Percentiles rank a stretch among this genome's conserved stretches.
Evolutionary conservation across 2,888 invertebrate species (phyloP).

Genomic region (Athripsodes cinereus): DNA sequence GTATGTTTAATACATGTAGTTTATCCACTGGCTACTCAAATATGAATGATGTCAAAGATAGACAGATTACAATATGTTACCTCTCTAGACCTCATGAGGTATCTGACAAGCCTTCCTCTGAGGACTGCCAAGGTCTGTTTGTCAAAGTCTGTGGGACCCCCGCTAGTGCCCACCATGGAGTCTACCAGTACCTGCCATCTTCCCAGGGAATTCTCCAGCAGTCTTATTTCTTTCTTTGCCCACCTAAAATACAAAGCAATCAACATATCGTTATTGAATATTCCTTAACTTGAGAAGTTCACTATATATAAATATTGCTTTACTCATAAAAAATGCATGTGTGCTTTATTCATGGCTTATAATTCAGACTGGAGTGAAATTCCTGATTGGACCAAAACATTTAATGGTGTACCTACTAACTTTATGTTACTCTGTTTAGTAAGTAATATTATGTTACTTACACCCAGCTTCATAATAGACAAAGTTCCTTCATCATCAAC

Average conservation of each 20-base stretch:
- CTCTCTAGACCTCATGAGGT: slow-evolving; percentile 90
- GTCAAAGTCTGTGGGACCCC: slow-evolving; percentile 83
- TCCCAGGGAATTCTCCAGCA: slow-evolving; percentile 80
- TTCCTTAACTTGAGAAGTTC: background rate
- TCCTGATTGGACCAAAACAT: no score
- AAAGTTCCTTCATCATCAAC: no score
- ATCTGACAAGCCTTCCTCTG: slow-evolving; percentile 84
- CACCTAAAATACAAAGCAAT: slow-evolving; percentile 41
- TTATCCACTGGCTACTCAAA: no score
- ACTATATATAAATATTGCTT: no score
- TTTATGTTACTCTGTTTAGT: no score
- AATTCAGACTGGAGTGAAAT: no score
- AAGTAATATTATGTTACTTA: no score
- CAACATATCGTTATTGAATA: background rate
- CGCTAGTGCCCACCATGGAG: slow-evolving; percentile 76
- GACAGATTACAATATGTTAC: slow-evolving; percentile 34
- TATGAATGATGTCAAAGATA: background rate
- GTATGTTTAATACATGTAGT: no score
- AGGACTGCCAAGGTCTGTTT: slow-evolving; percentile 90
- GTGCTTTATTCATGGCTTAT: no score
- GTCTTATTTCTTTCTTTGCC: slow-evolving; percentile 79
- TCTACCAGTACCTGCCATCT: slow-evolving; percentile 93
- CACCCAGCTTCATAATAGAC: no score
- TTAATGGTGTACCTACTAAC: no score
- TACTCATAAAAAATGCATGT: no score